Base-by-base conservation (phyloP, 2,113 vertebrate species). In the Caloenas nicobarica region DNA sequence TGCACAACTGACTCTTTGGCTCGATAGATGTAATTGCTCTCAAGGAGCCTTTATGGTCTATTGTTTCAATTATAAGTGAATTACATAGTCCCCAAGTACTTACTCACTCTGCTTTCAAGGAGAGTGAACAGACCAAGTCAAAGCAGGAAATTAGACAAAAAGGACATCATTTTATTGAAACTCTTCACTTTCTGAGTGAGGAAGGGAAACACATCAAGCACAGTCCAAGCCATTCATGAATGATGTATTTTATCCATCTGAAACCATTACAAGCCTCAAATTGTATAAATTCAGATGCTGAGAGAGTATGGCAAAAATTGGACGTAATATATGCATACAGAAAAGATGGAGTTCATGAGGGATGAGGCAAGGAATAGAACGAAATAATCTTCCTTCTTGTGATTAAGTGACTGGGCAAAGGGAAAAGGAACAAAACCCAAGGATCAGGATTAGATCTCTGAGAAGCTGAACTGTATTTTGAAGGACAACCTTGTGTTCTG, bases 51-150 rank as follows among this genome's bases (percentile, higher is more conserved):
- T 96, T 96, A 93, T 94, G 70, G 92, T 86, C 96, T 95, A 93
- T 96, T 96, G 95, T 96, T 96, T 97, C 96, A 95, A 96, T 97
- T 97, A 96, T 94, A 95, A 95, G 96, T 92, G 93, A 97, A 96
- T 96, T 96, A 92, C 96, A 46, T 72, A 94, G 93, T 97, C 80
- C 88, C 92, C 16, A 31, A 92, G 93, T 92, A 96, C 80, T 96
- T 95, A 92, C 77, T 96, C 95, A 96, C 86, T 94, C n/a, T 95
- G 65, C 88, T 96, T 96, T 96, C 96, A 96, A 95, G 92, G 95
- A 92, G 95, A 96, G 90, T 94, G 93, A 95, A 95, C 96, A 93
- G 92, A 94, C 78, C 83, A 89, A 94, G 83, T 89, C 81, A 78
- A 94, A 92, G 77, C 69, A 91, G 88, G 83, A 95, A 91, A 96